Percentiles rank a stretch among this genome's conserved stretches.
Conservation (phyloP, 2,888 invertebrate genomes). For the Chrysotoxum bicinctum region DNA sequence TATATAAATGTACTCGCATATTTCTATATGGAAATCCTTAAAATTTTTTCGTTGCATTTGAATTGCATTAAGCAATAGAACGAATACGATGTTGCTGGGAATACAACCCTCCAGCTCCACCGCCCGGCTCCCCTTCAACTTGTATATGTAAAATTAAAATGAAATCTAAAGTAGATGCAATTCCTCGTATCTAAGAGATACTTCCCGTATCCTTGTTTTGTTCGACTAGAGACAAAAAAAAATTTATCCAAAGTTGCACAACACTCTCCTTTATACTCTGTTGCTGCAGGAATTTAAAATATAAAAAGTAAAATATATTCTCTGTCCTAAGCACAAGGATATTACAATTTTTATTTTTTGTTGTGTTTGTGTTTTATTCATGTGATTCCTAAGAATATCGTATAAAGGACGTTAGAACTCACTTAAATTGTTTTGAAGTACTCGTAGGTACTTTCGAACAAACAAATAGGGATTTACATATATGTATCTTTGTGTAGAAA, state of each 20-base stretch:
- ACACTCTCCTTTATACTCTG: background rate
- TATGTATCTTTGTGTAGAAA: background rate
- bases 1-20: background rate
- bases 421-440: slow-evolving; percentile 61
- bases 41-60: slow-evolving; percentile 47
- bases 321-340: slow-evolving; percentile 18
- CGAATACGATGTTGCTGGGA: slow-evolving; percentile 4
- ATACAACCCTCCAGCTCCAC: background rate
- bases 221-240: slow-evolving; percentile 31
- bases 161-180: slow-evolving; percentile 26
- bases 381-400: slow-evolving; percentile 3
- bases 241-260: background rate
- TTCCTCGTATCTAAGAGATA: slow-evolving; percentile 43
- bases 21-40: slow-evolving; percentile 38
- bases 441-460: slow-evolving; percentile 53
- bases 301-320: background rate
- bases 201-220: slow-evolving; percentile 52
- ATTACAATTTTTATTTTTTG: slow-evolving; percentile 2
- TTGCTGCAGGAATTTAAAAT: slow-evolving; percentile 32
- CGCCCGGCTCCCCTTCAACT: background rate
- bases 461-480: slow-evolving; percentile 41
- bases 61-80: slow-evolving; percentile 48
- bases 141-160: slow-evolving; percentile 38
- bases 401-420: slow-evolving; percentile 27
- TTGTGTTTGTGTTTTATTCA: slow-evolving; percentile 11